Evolutionary conservation across 2,888 invertebrate genomes (phyloP).

Genomic region (Tachina lurida): DNA sequence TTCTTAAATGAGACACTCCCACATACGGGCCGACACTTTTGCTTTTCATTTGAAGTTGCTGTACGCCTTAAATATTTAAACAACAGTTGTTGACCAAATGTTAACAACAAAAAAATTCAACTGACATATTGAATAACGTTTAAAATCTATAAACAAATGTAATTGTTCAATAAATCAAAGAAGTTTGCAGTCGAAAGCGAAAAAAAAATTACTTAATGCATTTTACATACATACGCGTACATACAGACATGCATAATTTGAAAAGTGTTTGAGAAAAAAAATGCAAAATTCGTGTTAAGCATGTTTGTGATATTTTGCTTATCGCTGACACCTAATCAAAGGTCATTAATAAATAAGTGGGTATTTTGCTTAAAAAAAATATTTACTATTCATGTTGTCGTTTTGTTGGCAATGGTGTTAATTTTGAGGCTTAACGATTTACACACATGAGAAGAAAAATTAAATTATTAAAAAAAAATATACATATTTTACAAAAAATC

Average conservation of each 20-base stretch:
- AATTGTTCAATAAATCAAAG: slow-evolving; percentile 57
- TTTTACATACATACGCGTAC: not conserved
- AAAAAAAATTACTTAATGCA: not conserved
- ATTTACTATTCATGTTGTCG: slow-evolving; percentile 11
- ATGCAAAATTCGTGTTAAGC: slow-evolving; percentile 63
- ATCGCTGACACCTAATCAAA: slow-evolving; percentile 59
- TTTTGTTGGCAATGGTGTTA: not conserved
- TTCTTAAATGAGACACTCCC: slow-evolving; percentile 46
- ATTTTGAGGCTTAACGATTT: not conserved
- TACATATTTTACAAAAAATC: too few species aligned
- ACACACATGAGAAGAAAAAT: not conserved
- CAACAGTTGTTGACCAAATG: slow-evolving; percentile 3
- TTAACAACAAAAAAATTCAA: not conserved
- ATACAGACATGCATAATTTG: not conserved
- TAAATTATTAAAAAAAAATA: not conserved
- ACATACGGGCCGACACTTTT: not conserved
- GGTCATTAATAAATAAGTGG: slow-evolving; percentile 48
- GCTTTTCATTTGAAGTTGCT: slow-evolving; percentile 27
- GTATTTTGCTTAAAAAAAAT: not conserved
- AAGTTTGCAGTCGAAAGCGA: not conserved
- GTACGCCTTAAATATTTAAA: slow-evolving; percentile 8
- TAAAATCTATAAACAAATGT: slow-evolving; percentile 47
- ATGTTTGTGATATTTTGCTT: slow-evolving; percentile 28
- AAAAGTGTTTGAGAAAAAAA: slow-evolving; percentile 32
- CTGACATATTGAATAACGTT: slow-evolving; percentile 57